Conservation (phyloP, 1,140 invertebrate species). For the Leptopilina clavipes region DNA sequence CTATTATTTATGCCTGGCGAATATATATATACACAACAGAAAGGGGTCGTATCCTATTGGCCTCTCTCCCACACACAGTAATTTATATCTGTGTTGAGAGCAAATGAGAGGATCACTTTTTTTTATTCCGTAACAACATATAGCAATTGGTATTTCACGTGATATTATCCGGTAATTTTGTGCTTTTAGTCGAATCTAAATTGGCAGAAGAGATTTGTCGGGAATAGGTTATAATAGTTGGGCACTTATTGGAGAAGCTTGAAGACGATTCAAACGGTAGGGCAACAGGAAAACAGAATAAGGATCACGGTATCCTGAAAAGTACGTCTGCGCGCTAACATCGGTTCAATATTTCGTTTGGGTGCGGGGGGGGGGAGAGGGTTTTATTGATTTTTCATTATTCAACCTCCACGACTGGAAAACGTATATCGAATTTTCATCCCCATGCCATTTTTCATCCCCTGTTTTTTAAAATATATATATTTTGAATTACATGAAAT, state of each 20-base stretch:
- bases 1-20: constrained; percentile 37
- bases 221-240: constrained; percentile 49
- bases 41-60: constrained; percentile 8
- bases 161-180: constrained; percentile 45
- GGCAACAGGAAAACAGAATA: constrained; percentile 53
- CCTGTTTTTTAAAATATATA: constrained; percentile 32
- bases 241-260: constrained; percentile 51
- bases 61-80: not conserved
- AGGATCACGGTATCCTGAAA: constrained; percentile 36
- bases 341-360: not conserved
- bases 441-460: not conserved
- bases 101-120: not conserved
- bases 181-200: constrained; percentile 47
- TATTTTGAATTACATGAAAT: constrained; percentile 23
- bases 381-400: constrained; percentile 26
- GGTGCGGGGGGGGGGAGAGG: no score
- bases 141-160: constrained; percentile 27
- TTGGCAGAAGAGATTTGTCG: constrained; percentile 48
- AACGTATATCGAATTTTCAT: constrained; percentile 33
- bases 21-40: not conserved
- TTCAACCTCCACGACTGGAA: not conserved
- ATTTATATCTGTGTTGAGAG: constrained; percentile 18
- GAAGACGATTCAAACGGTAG: constrained; percentile 59
- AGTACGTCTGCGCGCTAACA: constrained; percentile 8
- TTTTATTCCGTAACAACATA: not conserved